These are phyloP conservation scores for Poeciliopsis turrubarensis DNA, from an alignment of 2,113 vertebrate species.

Conservation along the genomic window DNA sequence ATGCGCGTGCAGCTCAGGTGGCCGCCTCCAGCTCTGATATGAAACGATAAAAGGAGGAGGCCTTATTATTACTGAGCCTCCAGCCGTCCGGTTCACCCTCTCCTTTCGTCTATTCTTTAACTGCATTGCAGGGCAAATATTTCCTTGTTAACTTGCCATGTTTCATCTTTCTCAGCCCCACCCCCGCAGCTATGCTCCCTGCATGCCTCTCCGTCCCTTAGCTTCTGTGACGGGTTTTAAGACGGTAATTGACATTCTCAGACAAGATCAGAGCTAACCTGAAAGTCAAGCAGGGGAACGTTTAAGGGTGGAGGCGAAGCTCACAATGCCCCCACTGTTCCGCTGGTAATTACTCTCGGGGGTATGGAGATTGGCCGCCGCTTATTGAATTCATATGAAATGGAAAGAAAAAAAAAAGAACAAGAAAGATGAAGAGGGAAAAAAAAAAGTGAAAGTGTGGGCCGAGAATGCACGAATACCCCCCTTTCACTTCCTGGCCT, in stretches of 20 bases:
- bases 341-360: constrained; percentile 74
- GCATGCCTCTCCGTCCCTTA: background rate
- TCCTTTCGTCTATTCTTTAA: constrained; percentile 31
- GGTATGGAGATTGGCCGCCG: constrained; percentile 63
- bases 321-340: constrained; percentile 73
- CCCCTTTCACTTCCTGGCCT: background rate
- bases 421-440: no score
- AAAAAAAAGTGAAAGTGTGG: constrained; percentile 44
- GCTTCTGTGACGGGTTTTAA: constrained; percentile 56
- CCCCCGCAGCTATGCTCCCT: background rate
- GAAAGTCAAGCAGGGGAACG: constrained; percentile 64
- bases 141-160: constrained; percentile 42
- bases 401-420: constrained; percentile 24
- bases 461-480: constrained; percentile 4
- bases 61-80: constrained; percentile 50
- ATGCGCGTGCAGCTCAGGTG: background rate
- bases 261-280: constrained; percentile 77
- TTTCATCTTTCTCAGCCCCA: constrained; percentile 27
- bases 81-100: constrained; percentile 19
- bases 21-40: constrained; percentile 13
- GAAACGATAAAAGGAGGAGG: constrained; percentile 23
- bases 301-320: constrained; percentile 61
- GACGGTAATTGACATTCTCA: constrained; percentile 80
- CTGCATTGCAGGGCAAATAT: constrained; percentile 42
- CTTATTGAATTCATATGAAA: constrained; percentile 83